Percentiles rank a stretch among this genome's conserved stretches.
Evolutionary conservation across 1,140 invertebrate species (phyloP).

Genomic region (Sitophilus oryzae): DNA sequence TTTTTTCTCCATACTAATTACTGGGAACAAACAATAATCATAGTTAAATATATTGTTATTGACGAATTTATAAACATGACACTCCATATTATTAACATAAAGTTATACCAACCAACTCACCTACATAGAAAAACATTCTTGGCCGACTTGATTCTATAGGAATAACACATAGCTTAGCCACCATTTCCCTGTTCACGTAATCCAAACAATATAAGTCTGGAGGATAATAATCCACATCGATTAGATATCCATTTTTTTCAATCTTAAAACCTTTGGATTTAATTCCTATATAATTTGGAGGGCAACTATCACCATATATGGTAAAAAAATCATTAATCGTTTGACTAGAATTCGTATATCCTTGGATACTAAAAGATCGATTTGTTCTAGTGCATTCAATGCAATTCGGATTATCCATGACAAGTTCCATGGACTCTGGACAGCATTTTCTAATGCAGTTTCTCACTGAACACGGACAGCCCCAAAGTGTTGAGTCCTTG

Average conservation of each 20-base stretch:
- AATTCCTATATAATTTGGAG: neutral
- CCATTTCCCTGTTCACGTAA: neutral
- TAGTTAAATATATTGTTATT: too few relatives aligned
- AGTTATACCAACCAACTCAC: neutral
- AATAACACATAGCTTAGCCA: neutral
- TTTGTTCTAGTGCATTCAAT: too few relatives aligned
- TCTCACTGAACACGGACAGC: neutral
- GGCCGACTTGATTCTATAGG: neutral
- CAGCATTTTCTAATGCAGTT: constrained; percentile 4
- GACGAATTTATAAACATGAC: too few relatives aligned
- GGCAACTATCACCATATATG: neutral
- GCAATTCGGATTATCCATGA: neutral
- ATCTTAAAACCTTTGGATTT: neutral
- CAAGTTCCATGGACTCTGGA: neutral
- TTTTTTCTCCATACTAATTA: too few relatives aligned
- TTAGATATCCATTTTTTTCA: neutral
- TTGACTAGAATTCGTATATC: too few relatives aligned
- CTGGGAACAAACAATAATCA: too few relatives aligned
- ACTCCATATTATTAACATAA: too few relatives aligned
- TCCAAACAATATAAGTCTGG: neutral
- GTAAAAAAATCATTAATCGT: neutral
- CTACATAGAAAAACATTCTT: neutral
- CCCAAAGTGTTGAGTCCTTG: neutral
- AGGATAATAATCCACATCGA: neutral
- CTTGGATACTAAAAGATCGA: too few relatives aligned